phyloP scores from a whole-genome alignment of 2,888 invertebrate species.

The Conomelus anceps region DNA sequence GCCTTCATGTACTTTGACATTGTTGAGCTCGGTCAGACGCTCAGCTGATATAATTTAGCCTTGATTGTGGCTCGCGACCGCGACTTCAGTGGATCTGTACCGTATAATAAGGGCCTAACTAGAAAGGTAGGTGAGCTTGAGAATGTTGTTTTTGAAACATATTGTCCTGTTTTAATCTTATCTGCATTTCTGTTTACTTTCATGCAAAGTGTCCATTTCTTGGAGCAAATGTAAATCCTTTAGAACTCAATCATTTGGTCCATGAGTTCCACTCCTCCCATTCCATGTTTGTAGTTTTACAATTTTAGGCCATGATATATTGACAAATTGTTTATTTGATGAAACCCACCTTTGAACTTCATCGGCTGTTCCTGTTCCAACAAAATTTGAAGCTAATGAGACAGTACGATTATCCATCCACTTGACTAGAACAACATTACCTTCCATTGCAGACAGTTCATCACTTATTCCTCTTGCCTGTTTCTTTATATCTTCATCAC shows the following conservation, averaged over 20 bases:
- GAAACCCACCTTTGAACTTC: conserved; percentile 23
- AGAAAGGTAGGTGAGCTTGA: too few species aligned
- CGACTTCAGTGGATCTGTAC: too few species aligned
- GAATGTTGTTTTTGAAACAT: too few species aligned
- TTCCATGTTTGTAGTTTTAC: conserved; percentile 13
- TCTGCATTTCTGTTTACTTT: too few species aligned
- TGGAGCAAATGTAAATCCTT: conserved; percentile 4
- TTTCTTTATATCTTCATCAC: conserved; percentile 9
- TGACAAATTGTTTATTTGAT: conserved; percentile 5
- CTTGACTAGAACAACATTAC: conserved; percentile 11
- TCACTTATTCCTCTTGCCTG: conserved; percentile 17
- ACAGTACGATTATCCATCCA: conserved; percentile 23
- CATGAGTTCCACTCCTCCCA: conserved; percentile 21
- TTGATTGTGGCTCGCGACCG: too few species aligned
- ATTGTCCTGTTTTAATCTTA: too few species aligned
- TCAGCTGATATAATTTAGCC: too few species aligned
- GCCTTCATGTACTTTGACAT: too few species aligned
- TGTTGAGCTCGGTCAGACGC: too few species aligned
- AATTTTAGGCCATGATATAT: conserved; percentile 19
- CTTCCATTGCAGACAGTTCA: conserved; percentile 11
- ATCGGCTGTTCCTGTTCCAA: conserved; percentile 17
- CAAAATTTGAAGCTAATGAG: conserved; percentile 25
- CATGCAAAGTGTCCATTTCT: conserved; percentile 30
- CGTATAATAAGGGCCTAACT: too few species aligned
- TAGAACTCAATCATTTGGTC: conserved; percentile 21